Percentiles rank a stretch among this genome's conserved stretches.
Conservation (phyloP, 2,113 vertebrate genomes). For the Morone saxatilis region DNA sequence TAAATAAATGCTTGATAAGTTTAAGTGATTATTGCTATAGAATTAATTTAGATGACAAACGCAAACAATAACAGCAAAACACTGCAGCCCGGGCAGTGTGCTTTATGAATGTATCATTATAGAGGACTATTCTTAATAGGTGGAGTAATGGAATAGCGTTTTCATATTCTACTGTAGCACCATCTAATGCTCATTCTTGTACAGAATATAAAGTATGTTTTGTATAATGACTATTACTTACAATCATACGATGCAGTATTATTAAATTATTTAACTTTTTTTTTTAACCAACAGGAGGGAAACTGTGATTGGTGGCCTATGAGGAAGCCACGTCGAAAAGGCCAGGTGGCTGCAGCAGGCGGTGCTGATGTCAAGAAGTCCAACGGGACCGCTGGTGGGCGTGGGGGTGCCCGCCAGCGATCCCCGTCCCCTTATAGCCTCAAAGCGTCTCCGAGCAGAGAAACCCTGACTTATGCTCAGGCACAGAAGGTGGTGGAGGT, state of each 20-base stretch:
- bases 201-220: background rate
- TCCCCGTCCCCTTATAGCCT: conserved; percentile 93
- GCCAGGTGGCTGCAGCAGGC: conserved; percentile 80
- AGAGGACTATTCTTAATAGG: background rate
- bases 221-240: background rate
- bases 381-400: conserved; percentile 76
- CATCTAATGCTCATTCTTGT: background rate
- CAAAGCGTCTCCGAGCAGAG: conserved; percentile 91
- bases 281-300: conserved; percentile 61
- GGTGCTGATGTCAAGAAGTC: conserved; percentile 78
- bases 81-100: background rate
- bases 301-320: conserved; percentile 83
- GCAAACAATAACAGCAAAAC: background rate
- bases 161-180: background rate
- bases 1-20: background rate
- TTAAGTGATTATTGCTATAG: background rate
- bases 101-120: background rate
- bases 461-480: conserved; percentile 94
- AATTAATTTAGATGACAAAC: background rate
- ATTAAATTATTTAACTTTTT: background rate
- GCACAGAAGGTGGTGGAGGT: conserved; percentile 97
- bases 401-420: conserved; percentile 84
- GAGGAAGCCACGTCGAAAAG: conserved; percentile 94
- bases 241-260: background rate
- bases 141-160: background rate